A percentile compares a stretch with the other conserved stretches of the same genome.
Evolutionary conservation across 2,113 vertebrate species (phyloP).

Genomic region (Ciconia boyciana): DNA sequence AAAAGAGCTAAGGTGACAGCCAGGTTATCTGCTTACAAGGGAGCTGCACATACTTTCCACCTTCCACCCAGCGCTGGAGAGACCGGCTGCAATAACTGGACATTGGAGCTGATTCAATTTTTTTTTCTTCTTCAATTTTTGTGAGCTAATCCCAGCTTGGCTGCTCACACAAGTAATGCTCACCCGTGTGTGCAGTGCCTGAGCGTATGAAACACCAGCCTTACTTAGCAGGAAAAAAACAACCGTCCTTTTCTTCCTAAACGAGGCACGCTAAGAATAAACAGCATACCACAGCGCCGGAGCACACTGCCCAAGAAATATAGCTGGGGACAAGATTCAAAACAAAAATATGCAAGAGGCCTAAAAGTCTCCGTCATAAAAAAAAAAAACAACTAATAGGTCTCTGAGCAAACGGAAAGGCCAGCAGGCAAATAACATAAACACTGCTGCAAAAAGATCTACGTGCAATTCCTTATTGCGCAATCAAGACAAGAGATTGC

Average conservation of each 20-base stretch:
- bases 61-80: neutral
- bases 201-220: neutral
- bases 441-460: neutral
- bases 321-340: neutral
- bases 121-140: neutral
- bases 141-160: neutral
- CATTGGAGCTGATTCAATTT: neutral
- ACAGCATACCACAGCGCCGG: neutral
- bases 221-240: neutral
- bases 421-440: slow-evolving; percentile 8
- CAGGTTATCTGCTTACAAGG: slow-evolving; percentile 10
- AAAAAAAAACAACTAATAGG: neutral
- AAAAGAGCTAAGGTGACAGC: neutral
- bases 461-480: neutral
- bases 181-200: neutral
- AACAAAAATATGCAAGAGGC: neutral
- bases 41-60: neutral
- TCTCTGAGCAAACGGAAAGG: neutral
- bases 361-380: neutral
- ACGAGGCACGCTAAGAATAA: slow-evolving; percentile 2
- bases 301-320: neutral
- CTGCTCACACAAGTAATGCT: neutral
- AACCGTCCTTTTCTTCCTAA: neutral
- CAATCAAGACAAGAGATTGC: neutral
- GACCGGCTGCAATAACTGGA: neutral